Evolutionary conservation across 1,140 invertebrate species (phyloP).

Genomic region (Nasonia giraulti): DNA sequence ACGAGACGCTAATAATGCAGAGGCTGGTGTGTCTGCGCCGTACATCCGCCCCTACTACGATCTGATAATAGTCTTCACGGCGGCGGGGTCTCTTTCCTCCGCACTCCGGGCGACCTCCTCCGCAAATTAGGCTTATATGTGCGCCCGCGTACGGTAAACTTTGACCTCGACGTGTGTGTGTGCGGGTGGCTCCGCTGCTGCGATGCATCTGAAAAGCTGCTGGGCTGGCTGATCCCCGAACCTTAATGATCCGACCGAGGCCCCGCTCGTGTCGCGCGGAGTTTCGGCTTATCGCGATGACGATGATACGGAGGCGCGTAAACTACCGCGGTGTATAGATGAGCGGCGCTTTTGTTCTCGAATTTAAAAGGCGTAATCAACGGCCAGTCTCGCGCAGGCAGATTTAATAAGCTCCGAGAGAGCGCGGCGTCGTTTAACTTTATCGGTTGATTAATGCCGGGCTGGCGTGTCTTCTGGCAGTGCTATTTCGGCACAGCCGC

Average conservation of each 20-base stretch:
- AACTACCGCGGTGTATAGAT: not conserved
- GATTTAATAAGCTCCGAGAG: constrained; percentile 19
- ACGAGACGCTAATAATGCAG: not conserved
- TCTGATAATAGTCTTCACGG: constrained; percentile 29
- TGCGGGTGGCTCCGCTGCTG: not conserved
- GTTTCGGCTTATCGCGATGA: not conserved
- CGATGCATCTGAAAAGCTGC: constrained; percentile 9
- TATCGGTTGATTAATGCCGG: constrained; percentile 40
- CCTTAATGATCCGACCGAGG: constrained; percentile 23
- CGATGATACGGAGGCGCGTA: not conserved
- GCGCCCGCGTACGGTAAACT: not conserved
- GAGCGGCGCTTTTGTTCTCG: not conserved
- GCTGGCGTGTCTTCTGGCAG: constrained; percentile 35
- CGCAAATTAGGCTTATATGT: constrained; percentile 34
- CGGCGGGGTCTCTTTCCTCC: not conserved
- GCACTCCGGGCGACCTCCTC: not conserved
- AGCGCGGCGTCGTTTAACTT: constrained; percentile 20
- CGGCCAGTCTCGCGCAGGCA: not conserved
- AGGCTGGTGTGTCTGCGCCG: not conserved
- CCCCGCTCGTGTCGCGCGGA: not conserved
- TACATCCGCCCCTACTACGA: not conserved
- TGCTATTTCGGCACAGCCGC: not conserved
- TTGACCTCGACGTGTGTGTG: not conserved
- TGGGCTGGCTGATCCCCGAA: not conserved
- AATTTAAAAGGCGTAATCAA: not conserved